Percentiles rank a stretch among this genome's conserved stretches.
phyloP scores from a whole-genome alignment of 2,113 vertebrate species.

The Eublepharis macularius region DNA sequence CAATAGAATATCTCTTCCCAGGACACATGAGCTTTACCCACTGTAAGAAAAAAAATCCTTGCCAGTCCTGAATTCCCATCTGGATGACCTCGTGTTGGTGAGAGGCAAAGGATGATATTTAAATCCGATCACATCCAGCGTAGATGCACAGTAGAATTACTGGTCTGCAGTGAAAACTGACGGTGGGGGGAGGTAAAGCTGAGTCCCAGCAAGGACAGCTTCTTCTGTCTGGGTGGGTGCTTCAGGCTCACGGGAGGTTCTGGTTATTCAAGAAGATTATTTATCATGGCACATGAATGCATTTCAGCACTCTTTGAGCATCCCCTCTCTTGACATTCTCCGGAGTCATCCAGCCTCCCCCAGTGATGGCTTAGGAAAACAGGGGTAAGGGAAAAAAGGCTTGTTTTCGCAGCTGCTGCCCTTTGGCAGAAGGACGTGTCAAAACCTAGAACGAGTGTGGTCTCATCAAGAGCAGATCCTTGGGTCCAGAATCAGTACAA shows the following conservation, averaged over 20 bases:
- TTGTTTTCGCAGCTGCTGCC: slow-evolving; percentile 1
- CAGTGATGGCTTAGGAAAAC: not conserved
- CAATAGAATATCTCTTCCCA: too few relatives aligned
- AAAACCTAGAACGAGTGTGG: not conserved
- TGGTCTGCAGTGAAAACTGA: too few relatives aligned
- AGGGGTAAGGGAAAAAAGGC: not conserved
- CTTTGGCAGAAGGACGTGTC: not conserved
- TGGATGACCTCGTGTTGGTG: too few relatives aligned
- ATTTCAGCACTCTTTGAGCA: not conserved
- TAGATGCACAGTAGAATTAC: too few relatives aligned
- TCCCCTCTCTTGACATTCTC: not conserved
- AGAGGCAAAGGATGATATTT: too few relatives aligned
- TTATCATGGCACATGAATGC: too few relatives aligned
- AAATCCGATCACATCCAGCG: too few relatives aligned
- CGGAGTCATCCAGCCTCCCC: not conserved
- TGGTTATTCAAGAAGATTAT: not conserved
- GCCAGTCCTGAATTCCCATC: too few relatives aligned
- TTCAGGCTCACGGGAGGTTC: not conserved
- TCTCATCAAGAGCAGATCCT: not conserved
- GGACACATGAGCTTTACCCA: too few relatives aligned
- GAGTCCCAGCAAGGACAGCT: not conserved
- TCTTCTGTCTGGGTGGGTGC: not conserved
- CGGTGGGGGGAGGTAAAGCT: too few relatives aligned
- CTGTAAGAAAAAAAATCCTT: too few relatives aligned
- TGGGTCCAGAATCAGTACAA: not conserved